These are phyloP conservation scores for Drosophila carrolli DNA, from an alignment of 1,140 invertebrate species.

Conservation along the genomic window DNA sequence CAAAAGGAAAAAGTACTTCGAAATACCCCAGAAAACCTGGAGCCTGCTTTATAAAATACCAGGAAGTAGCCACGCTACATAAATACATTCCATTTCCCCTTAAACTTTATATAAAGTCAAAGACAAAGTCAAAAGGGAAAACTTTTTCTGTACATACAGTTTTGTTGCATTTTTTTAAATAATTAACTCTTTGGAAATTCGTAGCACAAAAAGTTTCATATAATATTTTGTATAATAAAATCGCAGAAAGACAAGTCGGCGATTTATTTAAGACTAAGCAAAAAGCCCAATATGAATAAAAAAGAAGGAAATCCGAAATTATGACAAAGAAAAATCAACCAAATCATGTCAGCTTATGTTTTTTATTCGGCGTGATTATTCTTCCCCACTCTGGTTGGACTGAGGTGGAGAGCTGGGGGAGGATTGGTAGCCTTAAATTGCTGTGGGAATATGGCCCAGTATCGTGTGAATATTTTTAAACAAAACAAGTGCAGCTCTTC, in stretches of 20 bases:
- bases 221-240: constrained; percentile 64
- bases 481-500: constrained; percentile 77
- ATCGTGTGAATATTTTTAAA: constrained; percentile 75
- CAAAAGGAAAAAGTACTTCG: constrained; percentile 2
- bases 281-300: constrained; percentile 32
- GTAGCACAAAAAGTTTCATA: constrained; percentile 21
- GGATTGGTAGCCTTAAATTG: constrained; percentile 59
- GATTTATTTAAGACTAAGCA: constrained; percentile 53
- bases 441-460: constrained; percentile 67
- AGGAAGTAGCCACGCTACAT: constrained; percentile 12
- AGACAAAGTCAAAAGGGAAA: constrained; percentile 7
- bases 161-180: constrained; percentile 2
- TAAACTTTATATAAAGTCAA: constrained; percentile 5
- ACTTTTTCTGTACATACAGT: constrained; percentile 5
- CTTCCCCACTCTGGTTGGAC: constrained; percentile 6
- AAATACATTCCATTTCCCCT: constrained; percentile 32
- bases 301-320: constrained; percentile 33
- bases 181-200: constrained; percentile 25
- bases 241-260: constrained; percentile 30
- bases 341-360: constrained; percentile 36
- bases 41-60: not conserved
- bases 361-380: constrained; percentile 55
- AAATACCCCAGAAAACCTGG: not conserved
- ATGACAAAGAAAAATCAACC: constrained; percentile 29
- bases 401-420: constrained; percentile 1